Percentiles rank a stretch among this genome's conserved stretches.
These are phyloP conservation scores for Siniperca knerii DNA, from an alignment of 2,113 vertebrate species.

Conservation along the genomic window DNA sequence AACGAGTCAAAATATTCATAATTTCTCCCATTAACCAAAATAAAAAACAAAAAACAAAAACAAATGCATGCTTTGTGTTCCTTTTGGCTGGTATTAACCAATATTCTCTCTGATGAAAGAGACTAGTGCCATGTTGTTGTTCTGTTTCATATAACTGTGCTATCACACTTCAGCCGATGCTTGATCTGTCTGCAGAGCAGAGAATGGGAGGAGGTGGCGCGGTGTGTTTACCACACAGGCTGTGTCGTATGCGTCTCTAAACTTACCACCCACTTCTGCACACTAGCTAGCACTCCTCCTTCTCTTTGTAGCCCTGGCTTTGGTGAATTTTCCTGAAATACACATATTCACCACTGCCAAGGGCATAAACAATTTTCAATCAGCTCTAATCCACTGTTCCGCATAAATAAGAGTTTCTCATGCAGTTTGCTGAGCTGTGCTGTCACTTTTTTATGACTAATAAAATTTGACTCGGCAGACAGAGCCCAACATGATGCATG, in stretches of 20 bases:
- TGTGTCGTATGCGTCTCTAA: conserved; percentile 50
- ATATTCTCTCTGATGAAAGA: background rate
- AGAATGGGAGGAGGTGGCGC: conserved; percentile 41
- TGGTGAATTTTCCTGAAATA: conserved; percentile 81
- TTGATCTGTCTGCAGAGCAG: conserved; percentile 44
- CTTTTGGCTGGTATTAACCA: background rate
- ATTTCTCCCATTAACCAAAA: background rate
- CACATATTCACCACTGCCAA: conserved; percentile 81
- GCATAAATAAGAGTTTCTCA: conserved; percentile 79
- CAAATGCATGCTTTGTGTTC: background rate
- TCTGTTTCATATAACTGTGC: background rate
- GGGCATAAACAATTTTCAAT: conserved; percentile 86
- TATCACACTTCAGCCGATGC: conserved; percentile 21
- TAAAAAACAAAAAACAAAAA: background rate
- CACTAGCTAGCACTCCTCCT: conserved; percentile 51
- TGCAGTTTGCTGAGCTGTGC: conserved; percentile 71
- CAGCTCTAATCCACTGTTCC: conserved; percentile 83
- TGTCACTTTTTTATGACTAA: conserved; percentile 80
- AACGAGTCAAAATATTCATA: background rate
- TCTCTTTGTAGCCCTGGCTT: conserved; percentile 67
- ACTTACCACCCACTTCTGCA: conserved; percentile 69
- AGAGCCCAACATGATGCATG: conserved; percentile 71
- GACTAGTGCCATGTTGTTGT: conserved; percentile 3
- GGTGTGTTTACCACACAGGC: conserved; percentile 57
- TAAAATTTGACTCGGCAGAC: conserved; percentile 80